Percentiles rank a stretch among this genome's conserved stretches.
These are phyloP conservation scores for Dryocosmus kuriphilus DNA, from an alignment of 2,888 invertebrate genomes.

Conservation along the genomic window DNA sequence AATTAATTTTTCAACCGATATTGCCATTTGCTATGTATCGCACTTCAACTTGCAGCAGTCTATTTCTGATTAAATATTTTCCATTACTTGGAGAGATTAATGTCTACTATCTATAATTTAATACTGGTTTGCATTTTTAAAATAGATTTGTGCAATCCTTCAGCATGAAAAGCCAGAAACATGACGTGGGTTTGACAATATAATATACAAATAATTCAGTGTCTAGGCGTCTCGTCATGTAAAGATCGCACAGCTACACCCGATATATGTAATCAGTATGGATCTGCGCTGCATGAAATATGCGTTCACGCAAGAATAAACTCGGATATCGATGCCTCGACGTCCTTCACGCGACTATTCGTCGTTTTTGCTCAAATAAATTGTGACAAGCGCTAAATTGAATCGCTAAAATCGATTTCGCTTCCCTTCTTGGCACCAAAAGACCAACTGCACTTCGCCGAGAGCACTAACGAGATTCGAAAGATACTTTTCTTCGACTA, in stretches of 20 bases:
- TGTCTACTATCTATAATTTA: background rate
- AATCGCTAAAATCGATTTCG: slow-evolving; percentile 51
- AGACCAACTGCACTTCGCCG: slow-evolving; percentile 23
- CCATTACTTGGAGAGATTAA: no score
- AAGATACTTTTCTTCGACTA: slow-evolving; percentile 24
- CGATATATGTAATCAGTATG: slow-evolving; percentile 31
- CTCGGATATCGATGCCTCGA: slow-evolving; percentile 41
- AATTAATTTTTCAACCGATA: background rate
- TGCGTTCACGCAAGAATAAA: slow-evolving; percentile 30
- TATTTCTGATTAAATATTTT: no score
- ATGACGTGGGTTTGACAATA: slow-evolving; percentile 32
- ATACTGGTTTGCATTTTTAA: background rate
- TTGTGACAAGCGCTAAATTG: slow-evolving; percentile 47
- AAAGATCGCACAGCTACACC: slow-evolving; percentile 15
- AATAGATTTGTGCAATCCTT: slow-evolving; percentile 23
- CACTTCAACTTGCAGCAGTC: no score
- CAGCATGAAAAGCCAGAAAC: slow-evolving; percentile 30
- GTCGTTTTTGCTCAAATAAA: slow-evolving; percentile 52
- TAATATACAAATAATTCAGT: slow-evolving; percentile 19
- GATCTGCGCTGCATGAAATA: slow-evolving; percentile 30
- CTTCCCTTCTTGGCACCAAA: slow-evolving; percentile 44
- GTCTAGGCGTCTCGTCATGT: slow-evolving; percentile 27
- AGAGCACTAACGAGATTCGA: slow-evolving; percentile 16
- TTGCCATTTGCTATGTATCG: background rate
- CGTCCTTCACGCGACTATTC: slow-evolving; percentile 52